Conservation (phyloP, 2,888 invertebrate genomes). For the Villa cingulata region DNA sequence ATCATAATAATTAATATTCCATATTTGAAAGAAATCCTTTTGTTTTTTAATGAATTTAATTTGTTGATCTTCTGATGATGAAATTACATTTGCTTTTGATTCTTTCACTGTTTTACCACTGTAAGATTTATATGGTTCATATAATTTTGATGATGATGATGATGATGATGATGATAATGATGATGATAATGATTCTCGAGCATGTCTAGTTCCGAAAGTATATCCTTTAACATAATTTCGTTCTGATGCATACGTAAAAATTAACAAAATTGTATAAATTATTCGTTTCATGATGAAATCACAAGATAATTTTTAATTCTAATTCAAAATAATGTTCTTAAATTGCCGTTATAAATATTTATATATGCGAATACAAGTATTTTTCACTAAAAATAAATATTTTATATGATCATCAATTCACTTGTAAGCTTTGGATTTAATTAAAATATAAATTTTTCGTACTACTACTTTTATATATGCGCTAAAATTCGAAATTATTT, state of each 20-base stretch:
- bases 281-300: not conserved
- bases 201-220: not conserved
- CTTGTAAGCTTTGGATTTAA: no score
- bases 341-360: no score
- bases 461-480: no score
- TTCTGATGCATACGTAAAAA: not conserved
- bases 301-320: no score
- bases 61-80: not conserved
- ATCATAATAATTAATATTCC: conserved; percentile 12
- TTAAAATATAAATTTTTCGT: no score
- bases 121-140: not conserved
- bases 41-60: not conserved
- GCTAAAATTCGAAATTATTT: no score
- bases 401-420: no score
- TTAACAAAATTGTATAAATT: not conserved
- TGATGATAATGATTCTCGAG: not conserved
- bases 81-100: not conserved
- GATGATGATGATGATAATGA: no score
- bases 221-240: not conserved
- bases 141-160: not conserved
- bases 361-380: no score
- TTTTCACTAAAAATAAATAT: no score
- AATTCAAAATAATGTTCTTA: no score
- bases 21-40: not conserved
- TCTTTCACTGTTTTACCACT: not conserved